Percentiles rank a stretch among this genome's conserved stretches.
Evolutionary conservation across 1,140 invertebrate genomes (phyloP).

Genomic region (Brachionus manjavacas): DNA sequence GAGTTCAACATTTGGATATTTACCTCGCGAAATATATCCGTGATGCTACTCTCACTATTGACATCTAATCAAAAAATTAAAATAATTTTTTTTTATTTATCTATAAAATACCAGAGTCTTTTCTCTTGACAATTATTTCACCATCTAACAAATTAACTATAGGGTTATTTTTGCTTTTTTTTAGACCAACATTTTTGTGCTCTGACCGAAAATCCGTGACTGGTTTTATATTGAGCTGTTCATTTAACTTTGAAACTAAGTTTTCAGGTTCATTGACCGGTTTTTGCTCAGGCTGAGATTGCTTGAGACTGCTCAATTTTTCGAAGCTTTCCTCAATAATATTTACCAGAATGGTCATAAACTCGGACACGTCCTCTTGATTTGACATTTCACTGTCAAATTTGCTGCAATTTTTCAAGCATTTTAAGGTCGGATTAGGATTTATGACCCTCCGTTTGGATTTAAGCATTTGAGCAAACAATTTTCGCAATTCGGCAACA

Average conservation of each 20-base stretch:
- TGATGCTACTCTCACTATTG: background rate
- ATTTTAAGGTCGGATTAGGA: constrained; percentile 56
- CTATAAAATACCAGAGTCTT: constrained; percentile 53
- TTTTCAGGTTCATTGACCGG: background rate
- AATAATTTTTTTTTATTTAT: constrained; percentile 48
- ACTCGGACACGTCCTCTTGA: constrained; percentile 37
- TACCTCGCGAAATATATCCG: constrained; percentile 59
- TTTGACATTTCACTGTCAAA: constrained; percentile 19
- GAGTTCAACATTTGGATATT: constrained; percentile 59
- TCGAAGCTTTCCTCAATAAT: constrained; percentile 33
- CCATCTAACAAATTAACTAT: constrained; percentile 60
- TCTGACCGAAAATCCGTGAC: background rate
- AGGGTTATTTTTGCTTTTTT: constrained; percentile 51
- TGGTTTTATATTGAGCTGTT: background rate
- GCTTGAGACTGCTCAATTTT: background rate
- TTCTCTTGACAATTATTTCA: constrained; percentile 56
- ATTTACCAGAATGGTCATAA: constrained; percentile 33
- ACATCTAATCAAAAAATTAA: constrained; percentile 47
- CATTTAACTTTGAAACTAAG: background rate
- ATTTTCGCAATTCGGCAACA: constrained; percentile 56
- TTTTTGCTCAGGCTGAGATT: background rate
- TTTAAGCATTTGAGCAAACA: constrained; percentile 59
- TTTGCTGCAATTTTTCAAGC: constrained; percentile 40
- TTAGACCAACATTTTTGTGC: background rate
- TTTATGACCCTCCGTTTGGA: constrained; percentile 60